These are phyloP conservation scores for Urocolius indicus DNA, from an alignment of 2,113 vertebrate genomes.

Conservation along the genomic window DNA sequence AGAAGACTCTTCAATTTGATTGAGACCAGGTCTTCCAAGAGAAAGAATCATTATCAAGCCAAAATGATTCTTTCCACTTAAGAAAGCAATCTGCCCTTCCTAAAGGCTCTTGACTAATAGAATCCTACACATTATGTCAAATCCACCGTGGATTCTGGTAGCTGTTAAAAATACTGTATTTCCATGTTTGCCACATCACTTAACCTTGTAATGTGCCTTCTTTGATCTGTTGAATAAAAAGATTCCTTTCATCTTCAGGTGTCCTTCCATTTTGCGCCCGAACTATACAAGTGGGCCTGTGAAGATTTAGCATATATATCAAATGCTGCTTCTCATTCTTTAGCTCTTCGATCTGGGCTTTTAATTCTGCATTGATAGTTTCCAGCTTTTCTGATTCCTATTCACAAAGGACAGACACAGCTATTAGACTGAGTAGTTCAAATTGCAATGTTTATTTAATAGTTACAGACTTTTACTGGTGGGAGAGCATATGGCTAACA, in stretches of 20 bases:
- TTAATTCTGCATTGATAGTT: conserved; percentile 92
- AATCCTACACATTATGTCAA: conserved; percentile 66
- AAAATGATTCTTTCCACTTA: conserved; percentile 16
- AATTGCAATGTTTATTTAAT: neutral
- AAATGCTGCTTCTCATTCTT: conserved; percentile 98
- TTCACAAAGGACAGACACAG: neutral
- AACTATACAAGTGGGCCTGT: conserved; percentile 97
- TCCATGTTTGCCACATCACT: conserved; percentile 36
- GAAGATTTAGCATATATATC: conserved; percentile 98
- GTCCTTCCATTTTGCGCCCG: conserved; percentile 92
- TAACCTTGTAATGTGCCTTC: conserved; percentile 90
- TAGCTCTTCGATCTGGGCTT: conserved; percentile 95
- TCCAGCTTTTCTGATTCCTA: conserved; percentile 98
- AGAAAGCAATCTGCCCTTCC: conserved; percentile 49
- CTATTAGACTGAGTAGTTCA: neutral
- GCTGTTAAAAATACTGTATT: conserved; percentile 54
- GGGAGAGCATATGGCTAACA: neutral
- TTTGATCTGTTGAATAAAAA: conserved; percentile 96
- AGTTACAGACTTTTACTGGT: neutral
- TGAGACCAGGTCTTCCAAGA: conserved; percentile 45
- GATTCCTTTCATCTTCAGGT: conserved; percentile 93
- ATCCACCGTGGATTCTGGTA: conserved; percentile 67
- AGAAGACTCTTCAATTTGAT: conserved; percentile 48
- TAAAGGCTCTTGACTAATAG: conserved; percentile 64
- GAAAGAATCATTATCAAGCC: conserved; percentile 32